Evolutionary conservation across 2,888 invertebrate species (phyloP), one percentile per base, ranked within the genome.

Genomic region (Limnephilus marmoratus): DNA sequence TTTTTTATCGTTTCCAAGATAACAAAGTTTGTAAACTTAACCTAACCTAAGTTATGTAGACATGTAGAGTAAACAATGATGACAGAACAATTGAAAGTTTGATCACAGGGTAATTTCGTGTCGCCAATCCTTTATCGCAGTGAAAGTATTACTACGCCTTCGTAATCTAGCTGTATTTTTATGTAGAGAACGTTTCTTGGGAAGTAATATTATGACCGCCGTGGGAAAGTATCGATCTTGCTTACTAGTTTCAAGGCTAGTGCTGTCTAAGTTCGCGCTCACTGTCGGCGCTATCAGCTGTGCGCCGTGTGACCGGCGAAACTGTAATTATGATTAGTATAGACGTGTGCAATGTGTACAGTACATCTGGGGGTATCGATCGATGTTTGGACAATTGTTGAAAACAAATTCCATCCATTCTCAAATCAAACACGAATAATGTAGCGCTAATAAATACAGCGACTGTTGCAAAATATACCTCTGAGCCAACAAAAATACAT

Each of bases 161-260:
- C 45, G 82, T 24, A 34, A 82, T 31, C 15, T 82, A 29, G 82
- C 31, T 82, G 18, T 29, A 15, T 82, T 37, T 37, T 37, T 37
- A 34, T 83, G 82, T 18, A 34, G 15, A 31, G 18, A 83, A 83
- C 2, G 34, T 15, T 18, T 83, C 34, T 83, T 34, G 82, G 31
- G 34, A 68, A 18, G 53, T n/a, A 88, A 31, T 12, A 68, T 68
- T 68, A 83, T 68, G 34, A 82, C n/a, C 12, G 34, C 41, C 45
- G 49, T 86, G 85, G 31, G 85, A 82, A 83, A 85, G 80, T 90
- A 85, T 90, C 53, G 90, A 80, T 80, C 85, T 90, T 31, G 49
- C 81, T n/a, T 68, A 41, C 87, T 87, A 45, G 31, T 87, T 37
- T 87, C 81, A 53, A 81, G 86, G 45, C 41, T 31, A 13, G 31